Conservation (phyloP, 2,113 vertebrate species). For the Salvelinus namaycush region DNA sequence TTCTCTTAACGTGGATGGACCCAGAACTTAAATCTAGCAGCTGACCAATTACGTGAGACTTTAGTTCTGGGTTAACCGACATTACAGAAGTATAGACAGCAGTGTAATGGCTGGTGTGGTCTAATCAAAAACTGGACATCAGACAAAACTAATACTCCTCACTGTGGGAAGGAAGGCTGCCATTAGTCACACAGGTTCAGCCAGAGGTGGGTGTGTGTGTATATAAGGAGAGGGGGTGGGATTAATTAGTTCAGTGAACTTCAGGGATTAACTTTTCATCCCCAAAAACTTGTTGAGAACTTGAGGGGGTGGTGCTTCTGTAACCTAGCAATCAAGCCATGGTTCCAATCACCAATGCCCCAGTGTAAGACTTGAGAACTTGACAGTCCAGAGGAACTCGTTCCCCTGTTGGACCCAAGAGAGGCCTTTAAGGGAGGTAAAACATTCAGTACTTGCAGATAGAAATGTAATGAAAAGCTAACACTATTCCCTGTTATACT, state of each 20-base stretch:
- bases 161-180: conserved; percentile 27
- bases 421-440: background rate
- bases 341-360: conserved; percentile 16
- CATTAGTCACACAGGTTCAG: conserved; percentile 35
- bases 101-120: background rate
- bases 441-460: too few relatives aligned
- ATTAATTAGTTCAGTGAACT: background rate
- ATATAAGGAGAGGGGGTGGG: background rate
- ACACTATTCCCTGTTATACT: too few relatives aligned
- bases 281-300: background rate
- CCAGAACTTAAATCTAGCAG: too few relatives aligned
- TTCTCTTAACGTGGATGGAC: too few relatives aligned
- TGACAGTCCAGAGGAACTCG: background rate
- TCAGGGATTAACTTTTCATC: background rate
- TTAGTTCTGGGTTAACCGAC: too few relatives aligned
- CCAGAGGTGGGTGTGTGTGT: conserved; percentile 21
- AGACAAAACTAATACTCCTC: conserved; percentile 14
- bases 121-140: conserved; percentile 13
- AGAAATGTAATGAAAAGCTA: too few relatives aligned
- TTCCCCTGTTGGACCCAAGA: background rate
- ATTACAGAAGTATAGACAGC: background rate
- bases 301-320: conserved; percentile 7
- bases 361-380: background rate
- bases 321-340: conserved; percentile 16
- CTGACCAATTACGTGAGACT: too few relatives aligned